phyloP scores from a whole-genome alignment of 2,888 invertebrate genomes.

The Chironomus tentans region DNA sequence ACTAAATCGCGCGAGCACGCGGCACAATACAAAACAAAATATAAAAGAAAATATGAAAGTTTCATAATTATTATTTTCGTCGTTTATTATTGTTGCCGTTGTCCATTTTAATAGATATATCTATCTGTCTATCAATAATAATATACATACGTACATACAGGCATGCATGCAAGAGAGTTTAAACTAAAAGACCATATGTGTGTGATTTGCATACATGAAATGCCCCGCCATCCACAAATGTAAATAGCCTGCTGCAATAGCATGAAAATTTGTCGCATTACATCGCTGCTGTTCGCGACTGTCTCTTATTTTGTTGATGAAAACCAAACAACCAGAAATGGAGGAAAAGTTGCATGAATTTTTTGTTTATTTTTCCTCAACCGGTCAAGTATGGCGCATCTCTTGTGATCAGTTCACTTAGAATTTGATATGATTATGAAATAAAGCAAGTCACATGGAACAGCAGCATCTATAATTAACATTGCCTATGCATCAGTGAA shows the following conservation, averaged over 20 bases:
- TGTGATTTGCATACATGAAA: conserved; percentile 15
- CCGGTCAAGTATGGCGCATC: no score
- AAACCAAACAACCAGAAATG: not conserved
- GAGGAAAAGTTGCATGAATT: no score
- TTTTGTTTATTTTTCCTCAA: no score
- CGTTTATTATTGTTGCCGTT: conserved; percentile 10
- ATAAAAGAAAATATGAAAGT: conserved; percentile 16
- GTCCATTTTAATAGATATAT: conserved; percentile 10
- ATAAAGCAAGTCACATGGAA: no score
- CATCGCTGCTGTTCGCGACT: not conserved
- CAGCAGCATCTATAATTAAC: no score
- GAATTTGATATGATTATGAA: no score
- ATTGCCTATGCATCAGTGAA: no score
- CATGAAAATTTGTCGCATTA: not conserved
- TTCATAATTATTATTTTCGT: conserved; percentile 23
- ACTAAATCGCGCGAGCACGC: conserved; percentile 12
- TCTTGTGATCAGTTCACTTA: no score
- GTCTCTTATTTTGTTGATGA: not conserved
- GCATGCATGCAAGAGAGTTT: not conserved
- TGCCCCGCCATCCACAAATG: not conserved
- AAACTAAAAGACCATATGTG: not conserved
- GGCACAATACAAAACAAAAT: conserved; percentile 1
- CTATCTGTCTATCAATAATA: not conserved
- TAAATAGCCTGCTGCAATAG: not conserved
- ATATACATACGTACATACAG: not conserved